Percentiles rank a stretch among this genome's conserved stretches.
Evolutionary conservation across 2,113 vertebrate genomes (phyloP).

Genomic region (Caranx ignobilis): DNA sequence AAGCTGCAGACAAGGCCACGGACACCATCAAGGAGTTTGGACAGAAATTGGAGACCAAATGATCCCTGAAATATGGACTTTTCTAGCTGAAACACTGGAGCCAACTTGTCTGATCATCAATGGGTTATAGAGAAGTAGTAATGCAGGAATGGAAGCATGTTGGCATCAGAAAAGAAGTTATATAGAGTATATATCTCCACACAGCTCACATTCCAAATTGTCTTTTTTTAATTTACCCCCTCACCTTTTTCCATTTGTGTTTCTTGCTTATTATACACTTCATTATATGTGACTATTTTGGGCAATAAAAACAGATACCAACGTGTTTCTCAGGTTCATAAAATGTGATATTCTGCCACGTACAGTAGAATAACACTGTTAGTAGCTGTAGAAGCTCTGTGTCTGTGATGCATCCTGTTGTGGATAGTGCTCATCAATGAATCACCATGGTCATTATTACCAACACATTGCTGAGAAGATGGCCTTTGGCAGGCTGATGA

Average conservation of each 20-base stretch:
- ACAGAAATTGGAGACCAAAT: slow-evolving; percentile 81
- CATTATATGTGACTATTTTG: slow-evolving; percentile 57
- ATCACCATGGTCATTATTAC: slow-evolving; percentile 46
- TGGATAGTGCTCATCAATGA: slow-evolving; percentile 37
- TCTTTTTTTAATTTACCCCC: slow-evolving; percentile 29
- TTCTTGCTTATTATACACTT: slow-evolving; percentile 32
- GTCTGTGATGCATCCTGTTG: slow-evolving; percentile 25
- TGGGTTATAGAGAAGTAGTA: slow-evolving; percentile 10
- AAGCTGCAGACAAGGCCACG: slow-evolving; percentile 80
- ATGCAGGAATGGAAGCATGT: slow-evolving; percentile 15
- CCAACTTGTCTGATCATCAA: slow-evolving; percentile 25
- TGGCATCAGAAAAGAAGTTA: slow-evolving; percentile 21
- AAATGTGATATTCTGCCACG: slow-evolving; percentile 29
- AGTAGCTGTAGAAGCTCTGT: slow-evolving; percentile 2
- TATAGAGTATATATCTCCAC: background rate
- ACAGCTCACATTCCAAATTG: slow-evolving; percentile 61
- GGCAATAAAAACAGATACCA: slow-evolving; percentile 68
- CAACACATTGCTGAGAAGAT: slow-evolving; percentile 49
- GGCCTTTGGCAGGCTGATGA: slow-evolving; percentile 66
- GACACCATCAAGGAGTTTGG: slow-evolving; percentile 84
- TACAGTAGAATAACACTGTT: slow-evolving; percentile 26
- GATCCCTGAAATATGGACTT: slow-evolving; percentile 38
- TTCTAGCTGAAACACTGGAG: slow-evolving; percentile 9
- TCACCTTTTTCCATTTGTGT: slow-evolving; percentile 35
- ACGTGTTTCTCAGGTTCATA: slow-evolving; percentile 28